Conservation (phyloP, 2,113 vertebrate genomes). For the Agelaius tricolor region DNA sequence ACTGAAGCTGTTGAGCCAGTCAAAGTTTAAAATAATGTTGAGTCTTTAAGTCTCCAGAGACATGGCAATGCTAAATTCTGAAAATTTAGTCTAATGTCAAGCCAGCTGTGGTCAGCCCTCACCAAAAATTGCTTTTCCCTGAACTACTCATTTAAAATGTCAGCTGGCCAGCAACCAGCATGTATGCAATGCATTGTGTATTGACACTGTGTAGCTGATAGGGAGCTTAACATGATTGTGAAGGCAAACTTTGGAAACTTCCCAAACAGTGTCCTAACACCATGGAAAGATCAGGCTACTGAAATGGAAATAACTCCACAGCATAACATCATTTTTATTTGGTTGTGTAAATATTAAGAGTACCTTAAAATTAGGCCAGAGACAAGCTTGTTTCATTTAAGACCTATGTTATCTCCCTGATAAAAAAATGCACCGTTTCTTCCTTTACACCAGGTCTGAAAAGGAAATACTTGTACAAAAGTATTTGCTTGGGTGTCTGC, state of each 20-base stretch:
- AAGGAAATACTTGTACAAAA: background rate
- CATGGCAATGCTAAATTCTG: background rate
- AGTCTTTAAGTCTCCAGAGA: background rate
- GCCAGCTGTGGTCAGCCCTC: background rate
- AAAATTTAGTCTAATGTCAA: conserved; percentile 10
- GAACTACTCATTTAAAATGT: background rate
- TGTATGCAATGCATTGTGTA: background rate
- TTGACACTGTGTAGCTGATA: background rate
- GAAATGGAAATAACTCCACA: background rate
- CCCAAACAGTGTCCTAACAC: background rate
- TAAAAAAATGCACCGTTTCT: background rate
- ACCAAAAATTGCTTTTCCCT: conserved; percentile 42
- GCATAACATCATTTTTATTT: background rate
- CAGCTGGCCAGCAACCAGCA: conserved; percentile 4
- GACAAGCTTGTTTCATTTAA: background rate
- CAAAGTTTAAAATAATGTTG: conserved; percentile 2
- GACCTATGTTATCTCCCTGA: background rate
- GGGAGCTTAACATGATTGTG: background rate
- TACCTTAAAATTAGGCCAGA: background rate
- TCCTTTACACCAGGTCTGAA: background rate
- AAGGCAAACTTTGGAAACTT: conserved; percentile 8
- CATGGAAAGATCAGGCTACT: background rate
- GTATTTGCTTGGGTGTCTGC: background rate
- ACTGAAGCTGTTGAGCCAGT: background rate
- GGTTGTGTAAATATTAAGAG: background rate